A percentile compares a stretch with the other conserved stretches of the same genome.
phyloP scores from a whole-genome alignment of 2,888 invertebrate genomes.

The Tuberolachnus salignus region DNA sequence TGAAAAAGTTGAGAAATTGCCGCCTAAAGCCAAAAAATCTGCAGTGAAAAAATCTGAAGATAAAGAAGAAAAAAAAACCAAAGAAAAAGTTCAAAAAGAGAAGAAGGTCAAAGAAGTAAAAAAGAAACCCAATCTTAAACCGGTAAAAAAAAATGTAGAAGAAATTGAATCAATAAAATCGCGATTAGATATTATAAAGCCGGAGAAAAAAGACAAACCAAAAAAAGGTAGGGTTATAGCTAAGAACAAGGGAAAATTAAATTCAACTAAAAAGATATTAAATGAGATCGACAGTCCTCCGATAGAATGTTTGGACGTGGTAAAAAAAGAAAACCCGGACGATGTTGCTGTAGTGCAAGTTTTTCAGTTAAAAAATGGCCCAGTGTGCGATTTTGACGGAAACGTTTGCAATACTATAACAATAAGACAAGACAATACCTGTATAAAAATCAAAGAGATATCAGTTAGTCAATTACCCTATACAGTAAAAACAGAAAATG shows the following conservation, averaged over 20 bases:
- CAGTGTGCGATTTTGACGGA: constrained; percentile 50
- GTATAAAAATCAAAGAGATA: constrained; percentile 54
- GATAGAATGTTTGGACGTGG: constrained; percentile 59
- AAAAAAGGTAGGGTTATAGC: constrained; percentile 57
- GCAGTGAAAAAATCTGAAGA: constrained; percentile 55
- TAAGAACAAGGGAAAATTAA: constrained; percentile 61
- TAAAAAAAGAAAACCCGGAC: constrained; percentile 53
- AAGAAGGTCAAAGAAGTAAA: constrained; percentile 58
- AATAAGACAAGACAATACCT: constrained; percentile 51
- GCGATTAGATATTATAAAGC: constrained; percentile 18
- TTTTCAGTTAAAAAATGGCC: constrained; percentile 46
- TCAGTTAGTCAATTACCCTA: constrained; percentile 50
- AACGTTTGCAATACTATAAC: constrained; percentile 48
- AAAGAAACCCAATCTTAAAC: constrained; percentile 56
- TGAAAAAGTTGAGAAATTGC: constrained; percentile 57
- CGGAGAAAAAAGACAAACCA: constrained; percentile 57
- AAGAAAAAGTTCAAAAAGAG: constrained; percentile 59
- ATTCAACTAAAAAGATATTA: constrained; percentile 61
- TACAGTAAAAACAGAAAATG: constrained; percentile 35
- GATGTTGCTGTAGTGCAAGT: constrained; percentile 51
- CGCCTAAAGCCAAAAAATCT: constrained; percentile 57
- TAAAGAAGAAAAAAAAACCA: constrained; percentile 58
- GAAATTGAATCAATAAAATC: constrained; percentile 52
- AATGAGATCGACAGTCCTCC: constrained; percentile 60
- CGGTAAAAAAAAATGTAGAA: constrained; percentile 57